Evolutionary conservation across 35 echinoderm and acorn worm species (phyloP).

Genomic region (Strongylocentrotus purpuratus): DNA sequence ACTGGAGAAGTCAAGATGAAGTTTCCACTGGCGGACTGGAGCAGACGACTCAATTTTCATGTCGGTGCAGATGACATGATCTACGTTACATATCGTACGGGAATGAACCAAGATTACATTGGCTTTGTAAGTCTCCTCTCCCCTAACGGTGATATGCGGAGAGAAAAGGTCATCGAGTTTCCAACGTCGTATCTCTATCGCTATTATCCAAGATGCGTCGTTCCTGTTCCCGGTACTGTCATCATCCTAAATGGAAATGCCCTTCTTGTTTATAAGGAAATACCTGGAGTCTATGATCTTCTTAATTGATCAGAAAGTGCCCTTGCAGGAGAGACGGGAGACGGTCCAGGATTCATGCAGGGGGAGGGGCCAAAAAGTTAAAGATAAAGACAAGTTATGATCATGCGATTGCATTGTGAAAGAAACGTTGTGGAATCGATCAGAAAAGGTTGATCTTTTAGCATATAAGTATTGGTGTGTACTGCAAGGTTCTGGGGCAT

Average conservation of each 20-base stretch:
- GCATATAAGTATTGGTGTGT: no score
- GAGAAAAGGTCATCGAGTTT: conserved; percentile 17
- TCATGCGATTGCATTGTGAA: no score
- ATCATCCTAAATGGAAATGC: conserved; percentile 8
- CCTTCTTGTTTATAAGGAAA: conserved; percentile 20
- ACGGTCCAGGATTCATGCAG: no score
- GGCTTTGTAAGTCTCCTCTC: neutral
- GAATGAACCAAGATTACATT: neutral
- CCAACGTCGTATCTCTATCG: conserved; percentile 12
- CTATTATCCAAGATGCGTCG: neutral
- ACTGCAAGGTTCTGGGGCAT: no score
- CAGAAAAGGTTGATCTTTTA: no score
- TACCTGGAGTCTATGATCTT: conserved; percentile 5
- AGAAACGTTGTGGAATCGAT: no score
- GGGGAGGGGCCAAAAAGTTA: no score
- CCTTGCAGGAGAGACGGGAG: no score
- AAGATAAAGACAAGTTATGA: no score
- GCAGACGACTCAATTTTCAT: neutral
- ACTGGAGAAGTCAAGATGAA: neutral
- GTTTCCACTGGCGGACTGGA: conserved; percentile 20
- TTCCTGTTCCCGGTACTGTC: neutral
- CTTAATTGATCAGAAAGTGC: neutral
- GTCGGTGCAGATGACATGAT: conserved; percentile 29
- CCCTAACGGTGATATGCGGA: neutral
- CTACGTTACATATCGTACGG: neutral